Evolutionary conservation across 2,888 invertebrate species (phyloP).

Genomic region (Agrotis exclamationis): DNA sequence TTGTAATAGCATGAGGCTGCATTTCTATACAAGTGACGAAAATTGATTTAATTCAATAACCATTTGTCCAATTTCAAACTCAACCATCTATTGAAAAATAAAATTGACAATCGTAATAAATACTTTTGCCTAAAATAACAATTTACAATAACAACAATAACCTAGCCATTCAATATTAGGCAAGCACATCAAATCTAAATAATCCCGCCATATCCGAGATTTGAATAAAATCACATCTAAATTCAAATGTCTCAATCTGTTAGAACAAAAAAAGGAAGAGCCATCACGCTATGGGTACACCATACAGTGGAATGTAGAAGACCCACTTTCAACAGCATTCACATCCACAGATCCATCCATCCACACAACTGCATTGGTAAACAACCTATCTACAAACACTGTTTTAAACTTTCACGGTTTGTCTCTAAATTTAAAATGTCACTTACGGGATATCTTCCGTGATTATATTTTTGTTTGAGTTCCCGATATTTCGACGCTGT

Average conservation of each 20-base stretch:
- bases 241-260: constrained; percentile 66
- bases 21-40: background rate
- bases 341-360: too few species aligned
- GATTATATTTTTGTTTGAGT: too few species aligned
- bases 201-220: constrained; percentile 66
- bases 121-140: constrained; percentile 58
- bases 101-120: constrained; percentile 34
- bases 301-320: background rate
- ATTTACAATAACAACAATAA: constrained; percentile 60
- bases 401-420: too few species aligned
- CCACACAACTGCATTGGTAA: too few species aligned
- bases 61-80: background rate
- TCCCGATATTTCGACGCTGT: too few species aligned
- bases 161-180: constrained; percentile 56
- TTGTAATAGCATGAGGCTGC: too few species aligned
- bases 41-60: constrained; percentile 1
- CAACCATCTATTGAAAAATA: background rate
- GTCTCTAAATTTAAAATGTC: too few species aligned
- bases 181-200: constrained; percentile 63
- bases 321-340: background rate
- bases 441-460: too few species aligned
- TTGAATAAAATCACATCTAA: constrained; percentile 74
- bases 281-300: constrained; percentile 44
- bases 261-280: constrained; percentile 62
- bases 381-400: too few species aligned